Conservation (phyloP, 2,888 invertebrate genomes). For the Yponomeuta cagnagella region DNA sequence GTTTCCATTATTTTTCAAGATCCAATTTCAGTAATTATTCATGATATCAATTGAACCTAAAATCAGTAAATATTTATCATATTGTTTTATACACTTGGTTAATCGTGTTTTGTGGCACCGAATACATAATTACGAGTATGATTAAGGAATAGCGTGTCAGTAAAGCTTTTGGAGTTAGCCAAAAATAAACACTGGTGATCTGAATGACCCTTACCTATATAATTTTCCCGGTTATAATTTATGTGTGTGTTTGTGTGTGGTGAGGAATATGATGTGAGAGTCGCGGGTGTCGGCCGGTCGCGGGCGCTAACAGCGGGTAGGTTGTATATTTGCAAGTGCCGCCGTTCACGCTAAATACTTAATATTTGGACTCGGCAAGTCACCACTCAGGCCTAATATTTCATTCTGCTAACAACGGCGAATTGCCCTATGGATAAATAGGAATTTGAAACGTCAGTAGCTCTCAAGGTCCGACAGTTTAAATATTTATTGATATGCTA, state of each 20-base stretch:
- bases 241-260: background rate
- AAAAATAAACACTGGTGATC: too few species aligned
- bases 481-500: background rate
- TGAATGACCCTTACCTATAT: too few species aligned
- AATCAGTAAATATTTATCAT: too few species aligned
- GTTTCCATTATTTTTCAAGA: background rate
- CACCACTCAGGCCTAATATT: background rate
- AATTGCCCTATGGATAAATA: background rate
- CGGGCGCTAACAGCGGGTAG: background rate
- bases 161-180: too few species aligned
- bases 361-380: background rate
- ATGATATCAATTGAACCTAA: too few species aligned
- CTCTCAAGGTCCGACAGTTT: background rate
- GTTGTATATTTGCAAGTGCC: background rate
- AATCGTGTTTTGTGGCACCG: too few species aligned
- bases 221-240: too few species aligned
- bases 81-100: too few species aligned
- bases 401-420: background rate
- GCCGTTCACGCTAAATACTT: background rate
- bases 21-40: background rate
- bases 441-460: too few species aligned
- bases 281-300: background rate
- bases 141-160: too few species aligned
- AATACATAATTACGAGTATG: too few species aligned
- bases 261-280: background rate